Conservation (phyloP, 2,113 vertebrate species). For the Gila orcuttii region DNA sequence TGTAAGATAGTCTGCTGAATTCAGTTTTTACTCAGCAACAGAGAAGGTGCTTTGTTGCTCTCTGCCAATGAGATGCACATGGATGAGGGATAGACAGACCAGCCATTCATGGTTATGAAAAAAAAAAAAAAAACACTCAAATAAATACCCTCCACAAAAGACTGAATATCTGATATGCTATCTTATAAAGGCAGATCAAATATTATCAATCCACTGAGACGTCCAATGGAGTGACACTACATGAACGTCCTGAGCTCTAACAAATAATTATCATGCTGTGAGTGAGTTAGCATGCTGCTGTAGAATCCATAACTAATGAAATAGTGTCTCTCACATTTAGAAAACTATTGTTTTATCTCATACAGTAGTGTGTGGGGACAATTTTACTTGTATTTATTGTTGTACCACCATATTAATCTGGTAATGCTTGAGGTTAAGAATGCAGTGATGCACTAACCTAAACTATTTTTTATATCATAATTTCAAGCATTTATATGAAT, state of each 20-base stretch:
- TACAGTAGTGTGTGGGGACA: conserved; percentile 1
- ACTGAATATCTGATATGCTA: conserved; percentile 21
- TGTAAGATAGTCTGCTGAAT: conserved; percentile 7
- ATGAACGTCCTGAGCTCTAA: background rate
- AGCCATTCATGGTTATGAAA: conserved; percentile 29
- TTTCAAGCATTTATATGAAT: background rate
- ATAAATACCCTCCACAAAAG: conserved; percentile 25
- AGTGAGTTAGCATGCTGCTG: background rate
- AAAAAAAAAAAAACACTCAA: conserved; percentile 37
- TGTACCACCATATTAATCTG: background rate
- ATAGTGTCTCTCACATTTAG: background rate
- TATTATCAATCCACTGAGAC: conserved; percentile 14
- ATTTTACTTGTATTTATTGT: background rate
- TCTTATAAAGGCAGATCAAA: conserved; percentile 16
- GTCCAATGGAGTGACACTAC: background rate
- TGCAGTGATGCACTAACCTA: background rate
- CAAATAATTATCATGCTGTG: background rate
- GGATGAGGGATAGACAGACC: conserved; percentile 20
- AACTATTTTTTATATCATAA: background rate
- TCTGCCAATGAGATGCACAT: conserved; percentile 43
- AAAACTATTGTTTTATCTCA: background rate
- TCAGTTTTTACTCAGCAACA: conserved; percentile 31
- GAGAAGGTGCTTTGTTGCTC: conserved; percentile 36
- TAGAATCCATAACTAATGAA: background rate
- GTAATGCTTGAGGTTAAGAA: background rate